phyloP scores from a whole-genome alignment of 2,797 vertebrate species.

The Phaenicophaeus curvirostris region DNA sequence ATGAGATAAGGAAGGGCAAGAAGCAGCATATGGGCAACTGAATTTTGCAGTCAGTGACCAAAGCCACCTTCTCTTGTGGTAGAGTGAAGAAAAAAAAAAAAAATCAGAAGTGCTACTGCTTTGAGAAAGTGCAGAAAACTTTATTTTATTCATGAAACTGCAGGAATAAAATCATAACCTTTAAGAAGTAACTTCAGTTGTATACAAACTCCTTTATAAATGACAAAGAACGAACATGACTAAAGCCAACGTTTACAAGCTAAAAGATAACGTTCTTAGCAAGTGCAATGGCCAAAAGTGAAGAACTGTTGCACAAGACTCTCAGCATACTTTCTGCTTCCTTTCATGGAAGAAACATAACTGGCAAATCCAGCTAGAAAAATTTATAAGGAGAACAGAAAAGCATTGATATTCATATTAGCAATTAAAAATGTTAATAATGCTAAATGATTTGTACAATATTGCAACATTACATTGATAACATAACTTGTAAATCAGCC shows the following conservation, averaged over 20 bases:
- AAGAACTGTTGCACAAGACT: slow-evolving; percentile 57
- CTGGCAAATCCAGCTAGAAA: slow-evolving; percentile 48
- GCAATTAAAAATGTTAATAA: slow-evolving; percentile 69
- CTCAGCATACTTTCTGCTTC: slow-evolving; percentile 37
- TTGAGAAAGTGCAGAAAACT: slow-evolving; percentile 35
- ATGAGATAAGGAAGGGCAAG: background rate
- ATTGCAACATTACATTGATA: slow-evolving; percentile 65
- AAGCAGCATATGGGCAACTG: slow-evolving; percentile 32
- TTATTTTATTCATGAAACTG: slow-evolving; percentile 33
- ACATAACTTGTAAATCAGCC: slow-evolving; percentile 63
- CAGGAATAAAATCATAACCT: slow-evolving; percentile 41
- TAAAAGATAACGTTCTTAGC: slow-evolving; percentile 24
- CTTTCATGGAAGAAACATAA: slow-evolving; percentile 56
- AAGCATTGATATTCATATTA: slow-evolving; percentile 48
- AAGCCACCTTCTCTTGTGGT: background rate
- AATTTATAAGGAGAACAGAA: slow-evolving; percentile 55
- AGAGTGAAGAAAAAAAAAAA: background rate
- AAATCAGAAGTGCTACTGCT: background rate
- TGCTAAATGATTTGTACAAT: slow-evolving; percentile 73
- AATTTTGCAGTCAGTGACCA: background rate
- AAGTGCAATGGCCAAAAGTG: slow-evolving; percentile 23
- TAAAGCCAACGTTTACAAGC: slow-evolving; percentile 36
- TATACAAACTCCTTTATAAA: background rate
- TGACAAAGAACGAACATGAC: slow-evolving; percentile 24
- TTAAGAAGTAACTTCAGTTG: slow-evolving; percentile 57